Evolutionary conservation across 2,797 vertebrate genomes (phyloP).

Genomic region (Halcyon badia): DNA sequence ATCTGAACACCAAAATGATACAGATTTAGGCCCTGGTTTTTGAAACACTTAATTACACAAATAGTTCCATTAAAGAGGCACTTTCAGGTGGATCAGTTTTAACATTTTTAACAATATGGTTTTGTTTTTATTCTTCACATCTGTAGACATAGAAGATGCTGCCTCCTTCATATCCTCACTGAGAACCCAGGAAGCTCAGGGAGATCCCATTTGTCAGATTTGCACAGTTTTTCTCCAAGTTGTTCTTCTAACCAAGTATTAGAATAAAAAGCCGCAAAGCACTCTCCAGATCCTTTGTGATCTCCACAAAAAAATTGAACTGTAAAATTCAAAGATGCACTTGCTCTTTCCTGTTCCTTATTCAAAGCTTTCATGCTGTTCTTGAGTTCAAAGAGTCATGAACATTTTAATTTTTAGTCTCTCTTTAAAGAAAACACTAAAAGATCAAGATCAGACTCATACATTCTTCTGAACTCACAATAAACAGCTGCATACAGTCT

Average conservation of each 20-base stretch:
- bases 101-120: neutral
- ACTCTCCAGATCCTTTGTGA: neutral
- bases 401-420: neutral
- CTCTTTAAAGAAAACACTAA: neutral
- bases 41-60: neutral
- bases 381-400: neutral
- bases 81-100: neutral
- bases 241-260: neutral
- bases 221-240: neutral
- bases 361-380: neutral
- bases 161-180: neutral
- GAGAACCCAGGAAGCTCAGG: neutral
- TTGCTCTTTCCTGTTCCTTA: neutral
- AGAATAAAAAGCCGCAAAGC: neutral
- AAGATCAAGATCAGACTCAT: neutral
- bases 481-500: neutral
- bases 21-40: neutral
- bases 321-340: neutral
- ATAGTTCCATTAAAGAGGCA: neutral
- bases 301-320: neutral
- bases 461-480: neutral
- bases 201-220: neutral
- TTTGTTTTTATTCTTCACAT: neutral
- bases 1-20: neutral
- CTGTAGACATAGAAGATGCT: neutral